Percentiles rank a stretch among this genome's conserved stretches.
phyloP scores from a whole-genome alignment of 2,888 invertebrate genomes.

The Patella pellucida region DNA sequence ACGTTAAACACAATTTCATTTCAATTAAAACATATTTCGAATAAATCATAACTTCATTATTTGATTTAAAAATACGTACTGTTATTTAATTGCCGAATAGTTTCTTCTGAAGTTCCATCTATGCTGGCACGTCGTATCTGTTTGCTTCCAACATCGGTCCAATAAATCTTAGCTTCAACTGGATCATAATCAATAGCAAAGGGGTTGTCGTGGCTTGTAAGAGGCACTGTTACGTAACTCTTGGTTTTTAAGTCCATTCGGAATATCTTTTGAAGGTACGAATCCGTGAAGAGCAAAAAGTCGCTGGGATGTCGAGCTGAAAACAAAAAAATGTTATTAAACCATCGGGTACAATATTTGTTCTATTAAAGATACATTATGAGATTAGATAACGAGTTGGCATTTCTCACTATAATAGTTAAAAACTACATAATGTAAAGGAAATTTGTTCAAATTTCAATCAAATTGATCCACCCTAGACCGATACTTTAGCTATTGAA shows the following conservation, averaged over 20 bases:
- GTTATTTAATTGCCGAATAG: slow-evolving; percentile 39
- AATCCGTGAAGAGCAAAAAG: slow-evolving; percentile 59
- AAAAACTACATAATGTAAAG: no score
- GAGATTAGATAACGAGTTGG: no score
- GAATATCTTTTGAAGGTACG: slow-evolving; percentile 78
- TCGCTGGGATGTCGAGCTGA: slow-evolving; percentile 47
- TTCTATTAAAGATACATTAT: no score
- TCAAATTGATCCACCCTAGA: no score
- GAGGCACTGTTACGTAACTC: slow-evolving; percentile 46
- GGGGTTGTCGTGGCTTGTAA: slow-evolving; percentile 75
- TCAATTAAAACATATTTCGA: no score
- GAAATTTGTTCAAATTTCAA: no score
- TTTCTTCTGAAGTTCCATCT: slow-evolving; percentile 44
- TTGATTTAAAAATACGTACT: slow-evolving; percentile 32
- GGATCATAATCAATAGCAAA: slow-evolving; percentile 89
- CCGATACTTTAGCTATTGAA: no score
- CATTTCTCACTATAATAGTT: no score
- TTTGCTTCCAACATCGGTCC: slow-evolving; percentile 79
- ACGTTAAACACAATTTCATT: no score
- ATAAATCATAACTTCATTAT: no score
- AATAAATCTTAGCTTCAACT: slow-evolving; percentile 80
- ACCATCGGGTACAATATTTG: no score
- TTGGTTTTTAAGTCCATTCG: slow-evolving; percentile 81
- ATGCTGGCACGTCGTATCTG: slow-evolving; percentile 49
- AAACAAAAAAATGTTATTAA: background rate